phyloP scores from a whole-genome alignment of 1,140 invertebrate species.

The Triops longicaudatus region DNA sequence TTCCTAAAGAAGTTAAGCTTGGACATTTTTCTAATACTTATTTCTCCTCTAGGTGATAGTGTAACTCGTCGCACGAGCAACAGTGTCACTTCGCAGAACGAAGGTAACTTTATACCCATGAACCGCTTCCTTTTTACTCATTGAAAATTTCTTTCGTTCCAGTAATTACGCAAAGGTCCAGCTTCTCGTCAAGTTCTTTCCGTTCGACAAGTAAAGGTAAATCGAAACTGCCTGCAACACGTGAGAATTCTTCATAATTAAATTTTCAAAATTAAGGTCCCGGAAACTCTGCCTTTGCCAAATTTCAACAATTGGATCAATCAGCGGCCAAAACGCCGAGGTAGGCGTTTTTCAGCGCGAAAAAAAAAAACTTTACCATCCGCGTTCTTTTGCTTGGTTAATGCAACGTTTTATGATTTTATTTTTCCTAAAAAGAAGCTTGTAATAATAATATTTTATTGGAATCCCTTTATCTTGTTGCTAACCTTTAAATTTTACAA shows the following conservation, averaged over 20 bases:
- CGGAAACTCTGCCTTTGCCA: slow-evolving; percentile 55
- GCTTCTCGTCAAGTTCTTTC: neutral
- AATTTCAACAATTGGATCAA: slow-evolving; percentile 80
- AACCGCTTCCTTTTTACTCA: neutral
- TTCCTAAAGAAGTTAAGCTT: neutral
- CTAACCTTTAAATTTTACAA: neutral
- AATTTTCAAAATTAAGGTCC: neutral
- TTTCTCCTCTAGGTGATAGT: neutral
- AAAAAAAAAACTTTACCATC: neutral
- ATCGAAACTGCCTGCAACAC: neutral
- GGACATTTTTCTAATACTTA: neutral
- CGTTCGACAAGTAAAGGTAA: neutral
- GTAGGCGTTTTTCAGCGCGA: slow-evolving; percentile 44
- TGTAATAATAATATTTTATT: slow-evolving; percentile 6
- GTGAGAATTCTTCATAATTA: neutral
- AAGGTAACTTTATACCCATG: neutral
- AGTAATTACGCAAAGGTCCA: slow-evolving; percentile 8
- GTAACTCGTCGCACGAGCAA: neutral
- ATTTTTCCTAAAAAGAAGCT: neutral
- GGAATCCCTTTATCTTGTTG: neutral
- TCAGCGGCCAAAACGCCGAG: slow-evolving; percentile 60
- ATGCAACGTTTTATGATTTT: slow-evolving; percentile 7
- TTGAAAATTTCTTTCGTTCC: neutral
- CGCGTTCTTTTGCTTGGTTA: slow-evolving; percentile 16
- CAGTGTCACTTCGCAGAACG: neutral